Evolutionary conservation across 2,888 invertebrate species (phyloP), one percentile per base, ranked within the genome.

Genomic region (Macrophya alboannulata): DNA sequence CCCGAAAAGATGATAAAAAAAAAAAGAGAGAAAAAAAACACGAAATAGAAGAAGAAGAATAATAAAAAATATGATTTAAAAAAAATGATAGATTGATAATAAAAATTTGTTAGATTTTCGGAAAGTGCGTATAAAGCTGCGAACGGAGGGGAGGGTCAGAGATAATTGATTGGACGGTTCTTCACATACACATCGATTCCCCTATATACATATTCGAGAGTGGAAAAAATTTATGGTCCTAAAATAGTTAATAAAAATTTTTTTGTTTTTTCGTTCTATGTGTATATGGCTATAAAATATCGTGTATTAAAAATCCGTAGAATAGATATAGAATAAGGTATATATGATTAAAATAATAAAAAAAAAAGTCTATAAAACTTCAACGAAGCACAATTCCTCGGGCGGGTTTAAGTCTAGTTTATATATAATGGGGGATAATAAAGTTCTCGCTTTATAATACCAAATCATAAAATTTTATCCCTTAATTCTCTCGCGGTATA

Each of bases 141-240:
- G 31, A 3, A 3, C 1, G 31, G 31, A 3, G 31, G 31, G 31
- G 4, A 25, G 62, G 9, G 17, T 21, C 40, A n/a, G 10, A 43
- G 10, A 77, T 25, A 55, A 77, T 77, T 55, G 77, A 77, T 77
- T 55, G 77, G 77, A 77, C 77, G 55, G 31, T 51, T 31, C 3
- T 77, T 77, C 31, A 15, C 31, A 15, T 43, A 17, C 25, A 25
- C 45, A 15, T 17, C 31, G 1, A 45, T 5, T 17, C 5, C 31
- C 8, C 51, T 51, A n/a, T n/a, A n/a, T n/a, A n/a, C n/a, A 17
- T 25, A 76, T 45, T 55, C 55, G n/a, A 71, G 17, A 15, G 37
- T 17, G 12, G 12, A 68, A 45, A 21, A 74, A 43, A 74, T 45
- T 74, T 21, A 74, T 43, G 8, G 15, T 74, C 43, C 0, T n/a